Evolutionary conservation across 1,140 invertebrate genomes (phyloP).

Genomic region (Euborellia annulipes): DNA sequence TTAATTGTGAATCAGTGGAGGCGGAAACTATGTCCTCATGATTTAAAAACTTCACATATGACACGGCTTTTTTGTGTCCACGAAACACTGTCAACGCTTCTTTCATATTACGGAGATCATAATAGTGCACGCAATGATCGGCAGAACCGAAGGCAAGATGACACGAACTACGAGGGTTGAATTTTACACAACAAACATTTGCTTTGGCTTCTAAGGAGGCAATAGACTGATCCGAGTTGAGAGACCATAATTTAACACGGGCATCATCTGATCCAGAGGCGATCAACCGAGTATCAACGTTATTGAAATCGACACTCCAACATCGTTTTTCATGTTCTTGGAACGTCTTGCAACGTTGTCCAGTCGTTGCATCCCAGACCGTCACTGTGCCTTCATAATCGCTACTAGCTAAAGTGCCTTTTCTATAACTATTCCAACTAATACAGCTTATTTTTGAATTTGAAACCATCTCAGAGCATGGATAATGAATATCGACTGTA

Average conservation of each 20-base stretch:
- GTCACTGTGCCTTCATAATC: slow-evolving; percentile 92
- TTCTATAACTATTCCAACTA: slow-evolving; percentile 88
- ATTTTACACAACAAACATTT: slow-evolving; percentile 94
- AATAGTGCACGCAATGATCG: slow-evolving; percentile 94
- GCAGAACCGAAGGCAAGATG: slow-evolving; percentile 89
- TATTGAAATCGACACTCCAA: slow-evolving; percentile 95
- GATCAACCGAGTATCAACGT: slow-evolving; percentile 76
- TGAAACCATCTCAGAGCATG: slow-evolving; percentile 83
- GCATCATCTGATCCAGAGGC: slow-evolving; percentile 92
- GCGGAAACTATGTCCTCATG: slow-evolving; percentile 82
- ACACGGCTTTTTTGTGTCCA: slow-evolving; percentile 89
- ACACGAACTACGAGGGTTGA: slow-evolving; percentile 74
- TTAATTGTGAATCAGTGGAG: slow-evolving; percentile 86
- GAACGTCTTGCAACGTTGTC: slow-evolving; percentile 53
- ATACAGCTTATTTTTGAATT: slow-evolving; percentile 90
- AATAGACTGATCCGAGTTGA: slow-evolving; percentile 74
- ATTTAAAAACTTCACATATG: slow-evolving; percentile 90
- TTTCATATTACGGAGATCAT: slow-evolving; percentile 77
- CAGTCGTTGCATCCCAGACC: slow-evolving; percentile 81
- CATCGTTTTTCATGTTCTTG: slow-evolving; percentile 91
- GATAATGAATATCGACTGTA: slow-evolving; percentile 79
- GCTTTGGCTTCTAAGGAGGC: slow-evolving; percentile 78
- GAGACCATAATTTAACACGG: slow-evolving; percentile 85
- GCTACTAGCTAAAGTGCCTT: slow-evolving; percentile 75
- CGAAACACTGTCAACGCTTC: slow-evolving; percentile 71